Evolutionary conservation across 2,797 vertebrate species (phyloP), one percentile per base, ranked within the genome.

Genomic region (Cryptoprocta ferox): DNA sequence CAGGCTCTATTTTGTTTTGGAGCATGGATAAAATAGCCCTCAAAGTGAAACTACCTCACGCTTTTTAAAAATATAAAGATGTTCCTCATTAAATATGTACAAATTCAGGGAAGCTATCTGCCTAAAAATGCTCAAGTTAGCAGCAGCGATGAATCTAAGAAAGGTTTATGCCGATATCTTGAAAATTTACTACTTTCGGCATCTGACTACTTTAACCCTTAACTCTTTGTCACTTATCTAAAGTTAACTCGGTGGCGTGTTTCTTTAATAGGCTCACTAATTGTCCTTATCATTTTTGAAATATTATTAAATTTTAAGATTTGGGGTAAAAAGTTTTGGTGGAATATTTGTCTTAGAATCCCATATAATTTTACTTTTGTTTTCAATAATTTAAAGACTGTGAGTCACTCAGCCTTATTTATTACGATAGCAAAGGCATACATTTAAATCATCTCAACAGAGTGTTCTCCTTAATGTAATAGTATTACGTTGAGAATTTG

Each of bases 1-100:
- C 53, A 84, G 30, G 2, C 21, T 85, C 30, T 75, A 32, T 65
- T 85, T 86, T 28, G 30, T 65, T 93, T 87, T 80, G 45, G 35
- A 85, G 35, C 9, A 53, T 56, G 65, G 21, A 59, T 45, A 76
- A 95, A 85, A 86, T n/a, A 80, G 35, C 6, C 24, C 24, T 91
- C 61, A 79, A 91, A 78, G 16, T 70, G 48, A 94, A 96, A 85
- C 63, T 89, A 70, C 85, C 79, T 88, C 28, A 56, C 11, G 65
- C 87, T 76, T 78, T 66, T 35, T 6, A 82, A 95, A 97, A 70
- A 61, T 30, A 82, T 11, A 70, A 73, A 82, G 13, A 70, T 73
- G 5, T 11, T 92, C 32, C 35, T 80, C 18, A 28, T 39, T 89
- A 88, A 94, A 80, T 14, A 71, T 6, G 32, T 50, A 75, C 80